These are phyloP conservation scores for Plutomurus gul DNA, from an alignment of 1,140 invertebrate genomes.

Conservation along the genomic window DNA sequence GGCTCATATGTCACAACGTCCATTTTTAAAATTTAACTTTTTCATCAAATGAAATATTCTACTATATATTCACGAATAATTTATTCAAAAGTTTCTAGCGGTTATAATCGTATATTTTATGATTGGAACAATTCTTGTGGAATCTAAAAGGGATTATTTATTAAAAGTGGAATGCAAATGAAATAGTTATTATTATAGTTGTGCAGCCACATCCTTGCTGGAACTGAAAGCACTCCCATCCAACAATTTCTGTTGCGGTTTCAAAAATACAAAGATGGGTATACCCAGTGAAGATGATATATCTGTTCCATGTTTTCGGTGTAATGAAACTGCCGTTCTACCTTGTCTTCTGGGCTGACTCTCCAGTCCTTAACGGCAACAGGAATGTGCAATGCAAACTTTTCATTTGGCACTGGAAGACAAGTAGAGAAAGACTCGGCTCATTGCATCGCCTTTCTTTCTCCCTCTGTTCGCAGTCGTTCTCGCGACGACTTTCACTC, in stretches of 20 bases:
- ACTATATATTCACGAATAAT: no score
- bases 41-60: no score
- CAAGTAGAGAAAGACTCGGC: background rate
- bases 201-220: no score
- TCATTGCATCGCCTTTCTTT: slow-evolving; percentile 10
- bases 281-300: background rate
- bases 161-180: background rate
- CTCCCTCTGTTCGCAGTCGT: background rate
- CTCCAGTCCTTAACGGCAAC: background rate
- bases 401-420: slow-evolving; percentile 6
- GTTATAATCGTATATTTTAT: no score
- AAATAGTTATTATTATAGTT: no score
- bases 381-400: slow-evolving; percentile 23
- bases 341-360: background rate
- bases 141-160: no score
- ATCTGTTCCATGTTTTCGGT: background rate
- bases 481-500: background rate
- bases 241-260: background rate
- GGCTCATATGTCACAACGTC: background rate
- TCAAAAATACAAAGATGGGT: background rate
- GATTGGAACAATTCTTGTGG: no score
- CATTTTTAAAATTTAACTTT: background rate
- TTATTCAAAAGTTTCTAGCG: no score
- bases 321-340: background rate
- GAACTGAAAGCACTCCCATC: no score